These are phyloP conservation scores for Xiphorhynchus elegans DNA, from an alignment of 2,113 vertebrate species.

Conservation along the genomic window DNA sequence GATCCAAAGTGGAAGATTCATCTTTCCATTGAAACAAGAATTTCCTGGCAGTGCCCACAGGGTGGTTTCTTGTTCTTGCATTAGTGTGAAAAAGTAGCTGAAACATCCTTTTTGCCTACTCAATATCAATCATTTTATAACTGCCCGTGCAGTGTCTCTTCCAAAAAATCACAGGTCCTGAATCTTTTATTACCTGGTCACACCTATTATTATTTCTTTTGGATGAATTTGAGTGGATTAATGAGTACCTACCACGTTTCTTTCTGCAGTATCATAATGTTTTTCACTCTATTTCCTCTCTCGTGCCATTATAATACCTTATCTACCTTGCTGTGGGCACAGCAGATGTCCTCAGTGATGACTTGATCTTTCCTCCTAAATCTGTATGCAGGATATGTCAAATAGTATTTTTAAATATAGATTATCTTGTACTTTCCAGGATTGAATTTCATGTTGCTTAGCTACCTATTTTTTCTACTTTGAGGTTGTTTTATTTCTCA, in stretches of 20 bases:
- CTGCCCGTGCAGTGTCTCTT: background rate
- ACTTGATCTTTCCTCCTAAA: background rate
- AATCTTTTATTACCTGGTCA: background rate
- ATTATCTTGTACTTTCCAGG: background rate
- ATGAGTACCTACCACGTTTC: background rate
- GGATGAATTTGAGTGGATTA: background rate
- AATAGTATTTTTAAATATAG: background rate
- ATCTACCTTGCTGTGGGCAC: background rate
- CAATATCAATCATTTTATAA: background rate
- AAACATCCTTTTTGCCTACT: background rate
- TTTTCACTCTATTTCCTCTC: background rate
- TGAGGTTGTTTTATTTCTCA: background rate
- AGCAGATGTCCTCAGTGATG: background rate
- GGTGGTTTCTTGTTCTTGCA: background rate
- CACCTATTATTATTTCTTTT: background rate
- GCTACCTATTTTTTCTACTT: constrained; percentile 13
- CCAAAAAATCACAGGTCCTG: background rate
- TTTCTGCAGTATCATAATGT: background rate
- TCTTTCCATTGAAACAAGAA: background rate
- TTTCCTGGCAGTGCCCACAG: background rate
- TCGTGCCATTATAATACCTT: background rate
- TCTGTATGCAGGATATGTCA: background rate
- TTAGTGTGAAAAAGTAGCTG: background rate
- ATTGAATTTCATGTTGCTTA: constrained; percentile 31
- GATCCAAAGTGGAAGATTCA: background rate